A percentile compares a stretch with the other conserved stretches of the same genome.
These are phyloP conservation scores for Drosophila tristis DNA, from an alignment of 1,140 invertebrate genomes.

Conservation along the genomic window DNA sequence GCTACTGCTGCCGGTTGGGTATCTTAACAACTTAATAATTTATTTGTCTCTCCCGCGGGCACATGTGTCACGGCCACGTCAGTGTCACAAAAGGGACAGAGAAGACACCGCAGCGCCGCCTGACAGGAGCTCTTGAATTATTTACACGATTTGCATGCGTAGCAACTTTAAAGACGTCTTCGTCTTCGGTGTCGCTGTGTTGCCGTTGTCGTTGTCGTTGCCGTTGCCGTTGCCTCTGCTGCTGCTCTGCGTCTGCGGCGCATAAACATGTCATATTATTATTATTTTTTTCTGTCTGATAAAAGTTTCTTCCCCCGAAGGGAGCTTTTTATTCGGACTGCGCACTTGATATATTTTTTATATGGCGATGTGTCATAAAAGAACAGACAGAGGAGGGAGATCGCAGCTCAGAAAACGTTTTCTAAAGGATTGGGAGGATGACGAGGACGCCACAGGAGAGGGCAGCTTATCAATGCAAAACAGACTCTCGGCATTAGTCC, in stretches of 20 bases:
- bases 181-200: slow-evolving; percentile 39
- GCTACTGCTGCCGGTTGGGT: slow-evolving; percentile 51
- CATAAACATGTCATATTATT: slow-evolving; percentile 81
- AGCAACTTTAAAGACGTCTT: slow-evolving; percentile 63
- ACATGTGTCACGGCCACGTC: slow-evolving; percentile 67
- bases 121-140: slow-evolving; percentile 61
- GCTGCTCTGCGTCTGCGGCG: slow-evolving; percentile 41
- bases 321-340: slow-evolving; percentile 23
- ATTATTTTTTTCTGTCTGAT: slow-evolving; percentile 71
- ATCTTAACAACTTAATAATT: slow-evolving; percentile 78
- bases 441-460: slow-evolving; percentile 7
- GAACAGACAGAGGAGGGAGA: slow-evolving; percentile 25
- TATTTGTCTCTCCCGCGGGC: slow-evolving; percentile 54
- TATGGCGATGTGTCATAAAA: slow-evolving; percentile 73
- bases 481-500: slow-evolving; percentile 61
- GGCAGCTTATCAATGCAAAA: slow-evolving; percentile 78
- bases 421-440: slow-evolving; percentile 27
- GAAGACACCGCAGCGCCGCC: slow-evolving; percentile 2
- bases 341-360: slow-evolving; percentile 58
- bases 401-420: slow-evolving; percentile 36
- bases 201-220: not conserved
- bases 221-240: not conserved
- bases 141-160: slow-evolving; percentile 78
- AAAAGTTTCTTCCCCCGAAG: slow-evolving; percentile 45
- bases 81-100: slow-evolving; percentile 13